Percentiles rank a stretch among this genome's conserved stretches.
Evolutionary conservation across 92 coral and sea anemone species (phyloP).

Genomic region (Zoanthus sociatus): DNA sequence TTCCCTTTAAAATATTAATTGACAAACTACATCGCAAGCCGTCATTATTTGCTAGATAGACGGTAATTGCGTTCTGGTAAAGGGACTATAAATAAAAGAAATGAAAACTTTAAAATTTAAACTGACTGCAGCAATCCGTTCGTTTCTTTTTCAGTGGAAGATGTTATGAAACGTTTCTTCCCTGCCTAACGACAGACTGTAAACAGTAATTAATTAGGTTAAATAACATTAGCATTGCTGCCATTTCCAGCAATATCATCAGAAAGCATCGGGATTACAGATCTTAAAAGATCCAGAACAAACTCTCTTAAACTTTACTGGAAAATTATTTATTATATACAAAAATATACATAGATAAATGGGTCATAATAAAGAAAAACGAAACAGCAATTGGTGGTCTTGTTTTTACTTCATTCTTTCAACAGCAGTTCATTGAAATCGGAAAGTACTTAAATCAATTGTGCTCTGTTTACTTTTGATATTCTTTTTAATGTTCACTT

Average conservation of each 20-base stretch:
- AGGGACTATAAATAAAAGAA: too few species aligned
- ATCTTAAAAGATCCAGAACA: conserved; percentile 2
- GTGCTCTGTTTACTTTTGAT: conserved; percentile 40
- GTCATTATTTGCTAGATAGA: neutral
- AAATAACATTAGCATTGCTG: conserved; percentile 39
- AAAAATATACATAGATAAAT: conserved; percentile 24
- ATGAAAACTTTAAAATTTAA: too few species aligned
- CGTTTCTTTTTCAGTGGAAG: conserved; percentile 47
- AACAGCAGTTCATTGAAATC: conserved; percentile 14
- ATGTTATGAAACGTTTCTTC: conserved; percentile 62
- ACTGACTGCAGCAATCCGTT: neutral
- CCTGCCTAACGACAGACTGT: conserved; percentile 58
- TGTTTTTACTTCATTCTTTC: conserved; percentile 17
- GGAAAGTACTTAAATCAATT: conserved; percentile 45
- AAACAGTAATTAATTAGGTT: conserved; percentile 76
- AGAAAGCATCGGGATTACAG: neutral
- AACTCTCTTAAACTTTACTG: neutral
- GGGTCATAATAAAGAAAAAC: conserved; percentile 29
- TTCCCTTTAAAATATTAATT: neutral
- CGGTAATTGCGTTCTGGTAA: too few species aligned
- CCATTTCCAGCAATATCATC: conserved; percentile 31
- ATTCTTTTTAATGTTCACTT: conserved; percentile 9
- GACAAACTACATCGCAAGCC: neutral
- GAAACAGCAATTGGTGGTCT: conserved; percentile 22
- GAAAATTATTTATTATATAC: conserved; percentile 28